Conservation (phyloP, 1,140 invertebrate genomes). For the Aricia agestis region DNA sequence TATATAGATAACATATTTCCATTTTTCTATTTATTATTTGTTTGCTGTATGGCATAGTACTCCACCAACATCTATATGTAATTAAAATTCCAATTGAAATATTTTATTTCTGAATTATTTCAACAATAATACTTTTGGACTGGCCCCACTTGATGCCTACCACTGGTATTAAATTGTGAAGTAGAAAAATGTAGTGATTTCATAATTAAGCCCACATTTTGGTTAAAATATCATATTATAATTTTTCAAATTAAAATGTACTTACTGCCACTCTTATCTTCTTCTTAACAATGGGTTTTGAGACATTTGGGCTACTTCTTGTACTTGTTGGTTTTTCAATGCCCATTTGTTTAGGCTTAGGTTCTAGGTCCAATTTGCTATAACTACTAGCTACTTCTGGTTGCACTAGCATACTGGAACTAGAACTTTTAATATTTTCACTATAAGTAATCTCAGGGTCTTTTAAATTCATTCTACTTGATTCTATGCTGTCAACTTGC, state of each 20-base stretch:
- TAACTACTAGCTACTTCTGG: neutral
- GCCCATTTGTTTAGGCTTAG: neutral
- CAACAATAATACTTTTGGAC: too few relatives aligned
- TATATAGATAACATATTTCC: too few relatives aligned
- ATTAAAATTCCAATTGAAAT: too few relatives aligned
- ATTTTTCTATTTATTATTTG: too few relatives aligned
- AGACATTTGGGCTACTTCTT: constrained; percentile 20
- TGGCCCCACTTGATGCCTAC: too few relatives aligned
- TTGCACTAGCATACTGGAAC: neutral
- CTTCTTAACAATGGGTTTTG: constrained; percentile 62
- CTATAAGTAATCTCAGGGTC: neutral
- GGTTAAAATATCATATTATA: constrained; percentile 18
- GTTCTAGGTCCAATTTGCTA: neutral
- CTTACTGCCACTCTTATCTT: constrained; percentile 59
- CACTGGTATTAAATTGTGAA: too few relatives aligned
- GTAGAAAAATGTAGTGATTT: too few relatives aligned
- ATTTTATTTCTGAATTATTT: too few relatives aligned
- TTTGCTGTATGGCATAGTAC: too few relatives aligned
- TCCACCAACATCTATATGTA: too few relatives aligned
- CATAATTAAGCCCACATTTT: too few relatives aligned
- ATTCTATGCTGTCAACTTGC: neutral
- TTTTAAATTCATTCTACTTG: neutral
- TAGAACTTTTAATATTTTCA: neutral
- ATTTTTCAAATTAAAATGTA: constrained; percentile 23
- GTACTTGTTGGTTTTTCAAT: neutral